Base-by-base conservation (phyloP, 2,113 vertebrate species). In the Ceyx margarethae region DNA sequence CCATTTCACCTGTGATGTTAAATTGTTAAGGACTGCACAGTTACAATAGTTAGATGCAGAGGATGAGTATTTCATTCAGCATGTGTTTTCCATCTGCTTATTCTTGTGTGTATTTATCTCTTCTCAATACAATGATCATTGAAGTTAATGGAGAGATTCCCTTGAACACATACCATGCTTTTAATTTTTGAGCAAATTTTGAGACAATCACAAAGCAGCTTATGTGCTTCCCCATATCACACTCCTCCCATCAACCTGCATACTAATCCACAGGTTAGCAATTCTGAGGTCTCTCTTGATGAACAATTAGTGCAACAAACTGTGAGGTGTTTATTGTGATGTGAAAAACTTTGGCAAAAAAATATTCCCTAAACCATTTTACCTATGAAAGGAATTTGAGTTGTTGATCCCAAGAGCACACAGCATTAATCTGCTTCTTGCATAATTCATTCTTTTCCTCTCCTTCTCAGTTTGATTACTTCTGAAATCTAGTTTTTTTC, bases 381-480 rank as follows among this genome's bases (percentile, higher is more conserved):
- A 53, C 46, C 13, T 77, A 20, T 71, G 51, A 69, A 84, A 89
- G 10, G 35, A 71, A 81, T 69, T 82, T 54, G 35, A 85, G 35
- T 29, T 87, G 60, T 37, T 90, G 37, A 91, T 82, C 74, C 64
- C 90, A 83, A 79, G 43, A 85, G 58, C 50, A 61, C 16, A 40
- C 18, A 53, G 40, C 8, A 42, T 46, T 93, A 85, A 94, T 93
- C 53, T 67, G 18, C 16, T 78, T 81, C 62, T 87, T 5, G 1
- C 54, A 65, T 56, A 84, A 64, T 26, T 37, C 7, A 25, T 11
- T 67, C 13, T 57, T 87, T 60, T 42, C 22, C 25, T 58, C 81
- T 75, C 60, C 79, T 92, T 83, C 17, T 89, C 15, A 40, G 23
- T 93, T 90, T 87, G 61, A 92, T 87, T 87, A 90, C 29, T 75